A percentile compares a stretch with the other conserved stretches of the same genome.
phyloP scores from a whole-genome alignment of 2,888 invertebrate species.

The Scaptomyza cyrtandrae region DNA sequence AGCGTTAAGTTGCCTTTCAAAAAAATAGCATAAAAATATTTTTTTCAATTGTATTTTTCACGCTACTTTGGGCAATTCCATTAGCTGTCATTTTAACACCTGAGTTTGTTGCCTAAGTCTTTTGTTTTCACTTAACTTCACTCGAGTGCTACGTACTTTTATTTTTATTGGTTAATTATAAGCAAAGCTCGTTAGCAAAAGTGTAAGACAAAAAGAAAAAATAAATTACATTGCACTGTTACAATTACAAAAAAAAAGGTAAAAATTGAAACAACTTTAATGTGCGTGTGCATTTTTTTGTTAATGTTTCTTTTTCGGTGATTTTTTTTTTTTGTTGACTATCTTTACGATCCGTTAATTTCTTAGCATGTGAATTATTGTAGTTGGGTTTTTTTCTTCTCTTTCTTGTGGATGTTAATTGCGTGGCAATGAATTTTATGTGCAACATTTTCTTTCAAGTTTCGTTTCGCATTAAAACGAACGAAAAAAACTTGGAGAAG shows the following conservation, averaged over 20 bases:
- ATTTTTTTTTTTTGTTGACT: not conserved
- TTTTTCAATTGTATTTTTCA: not conserved
- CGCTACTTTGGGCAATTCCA: constrained; percentile 10
- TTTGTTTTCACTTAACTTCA: constrained; percentile 65
- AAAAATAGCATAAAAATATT: not conserved
- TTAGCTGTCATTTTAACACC: constrained; percentile 40
- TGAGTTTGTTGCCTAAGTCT: constrained; percentile 58
- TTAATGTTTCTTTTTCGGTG: constrained; percentile 33
- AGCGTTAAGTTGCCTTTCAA: not conserved
- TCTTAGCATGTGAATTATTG: constrained; percentile 64
- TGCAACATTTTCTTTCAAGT: constrained; percentile 54
- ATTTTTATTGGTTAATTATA: constrained; percentile 67
- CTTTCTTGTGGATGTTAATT: constrained; percentile 55
- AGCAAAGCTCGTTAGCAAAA: constrained; percentile 63
- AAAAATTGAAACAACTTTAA: constrained; percentile 65
- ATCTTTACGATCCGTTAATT: constrained; percentile 56
- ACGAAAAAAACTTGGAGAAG: constrained; percentile 1
- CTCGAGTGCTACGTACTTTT: constrained; percentile 25
- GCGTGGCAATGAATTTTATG: constrained; percentile 74
- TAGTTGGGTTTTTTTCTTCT: not conserved
- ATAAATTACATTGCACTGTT: constrained; percentile 67
- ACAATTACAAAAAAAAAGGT: constrained; percentile 51
- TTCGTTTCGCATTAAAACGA: constrained; percentile 28
- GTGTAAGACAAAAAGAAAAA: constrained; percentile 29
- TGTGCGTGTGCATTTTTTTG: constrained; percentile 62